phyloP scores from a whole-genome alignment of 2,888 invertebrate species.

The Leptodirus hochenwartii region DNA sequence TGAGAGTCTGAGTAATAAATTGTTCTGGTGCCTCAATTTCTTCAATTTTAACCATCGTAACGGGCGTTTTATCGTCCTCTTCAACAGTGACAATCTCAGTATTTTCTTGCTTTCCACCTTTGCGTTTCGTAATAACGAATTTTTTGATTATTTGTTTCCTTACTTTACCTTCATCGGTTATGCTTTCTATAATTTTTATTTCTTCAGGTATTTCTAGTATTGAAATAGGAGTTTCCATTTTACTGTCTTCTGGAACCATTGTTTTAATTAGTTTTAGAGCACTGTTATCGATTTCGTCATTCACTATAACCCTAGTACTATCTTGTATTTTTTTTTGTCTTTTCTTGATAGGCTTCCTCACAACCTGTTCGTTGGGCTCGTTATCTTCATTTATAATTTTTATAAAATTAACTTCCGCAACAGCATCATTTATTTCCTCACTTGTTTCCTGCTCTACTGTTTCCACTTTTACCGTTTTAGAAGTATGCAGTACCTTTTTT shows the following conservation, averaged over 20 bases:
- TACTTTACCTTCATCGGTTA: constrained; percentile 18
- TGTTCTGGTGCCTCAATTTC: constrained; percentile 12
- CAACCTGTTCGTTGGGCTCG: no score
- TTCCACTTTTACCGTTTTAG: not conserved
- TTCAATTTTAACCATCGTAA: constrained; percentile 14
- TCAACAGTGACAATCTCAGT: constrained; percentile 26
- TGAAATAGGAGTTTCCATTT: no score
- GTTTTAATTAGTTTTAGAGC: no score
- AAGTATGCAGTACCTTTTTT: not conserved
- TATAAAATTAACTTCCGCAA: no score
- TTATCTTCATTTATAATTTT: no score
- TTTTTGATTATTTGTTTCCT: constrained; percentile 17
- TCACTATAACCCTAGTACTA: no score
- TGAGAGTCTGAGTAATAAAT: constrained; percentile 7
- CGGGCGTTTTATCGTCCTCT: constrained; percentile 22
- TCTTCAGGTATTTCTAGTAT: constrained; percentile 16
- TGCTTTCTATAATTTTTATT: constrained; percentile 12
- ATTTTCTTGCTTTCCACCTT: constrained; percentile 18
- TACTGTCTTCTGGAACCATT: no score
- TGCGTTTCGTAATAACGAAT: constrained; percentile 14
- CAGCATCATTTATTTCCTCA: no score
- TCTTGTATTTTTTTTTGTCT: no score
- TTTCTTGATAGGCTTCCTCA: no score
- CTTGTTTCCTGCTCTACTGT: no score
- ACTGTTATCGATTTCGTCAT: no score